Evolutionary conservation across 2,113 vertebrate species (phyloP).

Genomic region (Heptranchias perlo): DNA sequence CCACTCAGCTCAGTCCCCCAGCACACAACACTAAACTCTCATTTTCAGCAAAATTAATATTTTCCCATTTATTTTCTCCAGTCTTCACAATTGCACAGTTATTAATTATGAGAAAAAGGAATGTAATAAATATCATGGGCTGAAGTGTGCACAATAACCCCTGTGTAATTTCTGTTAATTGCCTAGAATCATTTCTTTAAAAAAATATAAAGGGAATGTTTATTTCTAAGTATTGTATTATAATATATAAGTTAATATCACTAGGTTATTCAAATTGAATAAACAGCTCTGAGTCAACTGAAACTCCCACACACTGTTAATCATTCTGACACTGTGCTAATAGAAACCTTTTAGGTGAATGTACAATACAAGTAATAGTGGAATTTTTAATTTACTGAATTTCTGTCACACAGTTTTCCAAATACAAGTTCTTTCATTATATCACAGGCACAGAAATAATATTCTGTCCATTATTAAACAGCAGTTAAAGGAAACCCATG

Average conservation of each 20-base stretch:
- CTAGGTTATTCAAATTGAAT: slow-evolving; percentile 35
- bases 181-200: slow-evolving; percentile 12
- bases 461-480: slow-evolving; percentile 31
- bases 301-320: slow-evolving; percentile 29
- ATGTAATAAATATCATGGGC: background rate
- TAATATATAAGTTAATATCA: slow-evolving; percentile 33
- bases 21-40: slow-evolving; percentile 40
- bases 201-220: slow-evolving; percentile 26
- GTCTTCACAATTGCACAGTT: slow-evolving; percentile 41
- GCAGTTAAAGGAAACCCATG: background rate
- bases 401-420: slow-evolving; percentile 26
- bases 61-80: slow-evolving; percentile 42
- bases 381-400: slow-evolving; percentile 28
- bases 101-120: slow-evolving; percentile 47
- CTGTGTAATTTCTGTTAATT: slow-evolving; percentile 34
- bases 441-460: background rate
- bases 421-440: slow-evolving; percentile 23
- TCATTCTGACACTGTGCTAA: slow-evolving; percentile 32
- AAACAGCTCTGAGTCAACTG: slow-evolving; percentile 24
- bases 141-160: slow-evolving; percentile 25
- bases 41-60: slow-evolving; percentile 44
- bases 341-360: slow-evolving; percentile 15
- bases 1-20: background rate
- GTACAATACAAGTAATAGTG: slow-evolving; percentile 22
- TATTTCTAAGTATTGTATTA: slow-evolving; percentile 19